phyloP scores from a whole-genome alignment of 2,888 invertebrate species.

The Phalera bucephala region DNA sequence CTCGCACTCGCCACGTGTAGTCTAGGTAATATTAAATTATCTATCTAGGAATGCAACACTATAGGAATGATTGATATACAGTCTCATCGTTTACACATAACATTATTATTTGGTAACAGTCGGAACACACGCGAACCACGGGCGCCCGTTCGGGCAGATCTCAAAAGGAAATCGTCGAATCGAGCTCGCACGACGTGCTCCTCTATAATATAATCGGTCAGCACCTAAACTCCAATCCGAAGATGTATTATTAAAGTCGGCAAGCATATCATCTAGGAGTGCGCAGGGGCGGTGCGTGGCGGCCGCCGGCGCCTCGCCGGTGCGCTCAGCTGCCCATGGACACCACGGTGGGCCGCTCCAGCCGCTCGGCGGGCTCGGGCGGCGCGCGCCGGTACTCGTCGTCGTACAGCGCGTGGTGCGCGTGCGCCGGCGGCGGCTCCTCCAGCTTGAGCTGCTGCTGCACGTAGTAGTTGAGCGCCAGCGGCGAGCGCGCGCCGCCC shows the following conservation, averaged over 20 bases:
- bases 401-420: constrained; percentile 40
- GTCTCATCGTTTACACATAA: constrained; percentile 49
- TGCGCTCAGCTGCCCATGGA: constrained; percentile 74
- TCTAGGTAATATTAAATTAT: constrained; percentile 28
- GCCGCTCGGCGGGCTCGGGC: constrained; percentile 51
- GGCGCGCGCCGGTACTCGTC: constrained; percentile 52
- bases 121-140: constrained; percentile 24
- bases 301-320: constrained; percentile 7
- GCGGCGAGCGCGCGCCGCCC: constrained; percentile 46
- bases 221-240: too few relatives aligned
- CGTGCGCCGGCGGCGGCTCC: constrained; percentile 61
- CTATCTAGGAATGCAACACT: constrained; percentile 40
- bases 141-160: constrained; percentile 14
- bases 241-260: too few relatives aligned
- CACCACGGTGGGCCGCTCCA: constrained; percentile 79
- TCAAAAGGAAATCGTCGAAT: constrained; percentile 2
- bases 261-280: too few relatives aligned
- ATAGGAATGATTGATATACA: constrained; percentile 50
- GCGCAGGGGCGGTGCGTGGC: constrained; percentile 4
- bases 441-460: constrained; percentile 56
- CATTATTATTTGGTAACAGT: constrained; percentile 54
- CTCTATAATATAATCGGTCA: not conserved
- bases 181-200: not conserved
- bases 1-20: constrained; percentile 15
- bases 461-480: constrained; percentile 63